Evolutionary conservation across 1,140 invertebrate genomes (phyloP).

Genomic region (Dufourea novaeangliae): DNA sequence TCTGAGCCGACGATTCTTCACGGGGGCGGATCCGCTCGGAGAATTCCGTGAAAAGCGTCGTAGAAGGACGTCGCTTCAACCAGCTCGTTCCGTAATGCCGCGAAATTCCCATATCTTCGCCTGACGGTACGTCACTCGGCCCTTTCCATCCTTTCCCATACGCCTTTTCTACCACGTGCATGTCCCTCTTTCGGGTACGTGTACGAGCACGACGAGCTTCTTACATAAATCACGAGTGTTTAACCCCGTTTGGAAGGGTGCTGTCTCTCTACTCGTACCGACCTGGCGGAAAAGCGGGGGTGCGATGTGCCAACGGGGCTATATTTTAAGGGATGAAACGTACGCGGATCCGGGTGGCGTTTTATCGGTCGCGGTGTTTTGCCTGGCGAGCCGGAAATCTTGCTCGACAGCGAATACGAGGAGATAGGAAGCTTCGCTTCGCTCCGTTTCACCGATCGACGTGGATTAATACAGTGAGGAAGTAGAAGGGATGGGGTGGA

Average conservation of each 20-base stretch:
- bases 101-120: constrained; percentile 50
- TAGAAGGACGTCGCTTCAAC: constrained; percentile 35
- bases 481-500: background rate
- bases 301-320: constrained; percentile 9
- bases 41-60: constrained; percentile 28
- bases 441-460: background rate
- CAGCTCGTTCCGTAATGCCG: constrained; percentile 27
- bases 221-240: constrained; percentile 55
- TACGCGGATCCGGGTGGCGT: background rate
- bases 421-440: background rate
- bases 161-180: background rate
- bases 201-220: constrained; percentile 10
- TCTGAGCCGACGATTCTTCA: constrained; percentile 18
- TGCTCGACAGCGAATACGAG: background rate
- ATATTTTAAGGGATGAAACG: constrained; percentile 38
- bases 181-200: constrained; percentile 3
- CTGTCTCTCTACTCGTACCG: background rate
- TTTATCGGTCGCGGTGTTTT: constrained; percentile 25
- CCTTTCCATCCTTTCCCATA: background rate
- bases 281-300: background rate
- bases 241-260: constrained; percentile 26
- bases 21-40: constrained; percentile 12
- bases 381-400: constrained; percentile 19
- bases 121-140: constrained; percentile 33
- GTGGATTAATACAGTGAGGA: constrained; percentile 20